These are phyloP conservation scores for Thaumatotibia leucotreta DNA, from an alignment of 1,140 invertebrate species.

Conservation along the genomic window DNA sequence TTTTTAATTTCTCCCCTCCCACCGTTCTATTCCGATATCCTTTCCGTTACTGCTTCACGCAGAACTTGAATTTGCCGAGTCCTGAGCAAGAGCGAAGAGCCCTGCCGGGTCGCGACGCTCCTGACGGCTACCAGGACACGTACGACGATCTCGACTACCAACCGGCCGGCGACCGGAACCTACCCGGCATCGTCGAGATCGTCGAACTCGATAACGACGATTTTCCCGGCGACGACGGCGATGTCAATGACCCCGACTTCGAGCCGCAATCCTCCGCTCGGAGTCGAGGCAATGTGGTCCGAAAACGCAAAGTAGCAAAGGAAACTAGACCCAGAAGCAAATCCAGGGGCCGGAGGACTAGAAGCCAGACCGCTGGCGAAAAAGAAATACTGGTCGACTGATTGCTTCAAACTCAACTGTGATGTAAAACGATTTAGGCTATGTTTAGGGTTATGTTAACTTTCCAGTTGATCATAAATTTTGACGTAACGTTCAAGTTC, in stretches of 20 bases:
- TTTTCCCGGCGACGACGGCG: constrained; percentile 31
- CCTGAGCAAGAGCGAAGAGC: constrained; percentile 38
- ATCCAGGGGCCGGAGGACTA: constrained; percentile 55
- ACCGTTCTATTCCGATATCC: constrained; percentile 50
- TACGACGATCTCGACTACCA: constrained; percentile 58
- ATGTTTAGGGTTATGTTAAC: constrained; percentile 25
- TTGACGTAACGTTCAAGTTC: constrained; percentile 10
- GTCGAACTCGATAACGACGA: constrained; percentile 48
- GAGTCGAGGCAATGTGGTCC: constrained; percentile 53
- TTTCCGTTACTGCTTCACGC: constrained; percentile 54
- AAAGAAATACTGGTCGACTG: constrained; percentile 53
- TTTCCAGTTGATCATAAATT: constrained; percentile 5
- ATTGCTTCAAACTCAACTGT: constrained; percentile 48
- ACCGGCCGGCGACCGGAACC: constrained; percentile 24
- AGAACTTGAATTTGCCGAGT: constrained; percentile 70
- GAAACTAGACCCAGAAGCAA: constrained; percentile 55
- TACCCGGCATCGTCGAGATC: constrained; percentile 56
- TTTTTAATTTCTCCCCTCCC: constrained; percentile 67
- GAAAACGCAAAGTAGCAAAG: constrained; percentile 55
- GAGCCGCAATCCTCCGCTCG: constrained; percentile 49
- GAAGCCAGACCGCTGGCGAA: constrained; percentile 54
- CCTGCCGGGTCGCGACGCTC: constrained; percentile 45
- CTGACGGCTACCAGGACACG: constrained; percentile 44
- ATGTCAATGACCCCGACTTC: constrained; percentile 53
- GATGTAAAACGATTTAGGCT: constrained; percentile 42